Evolutionary conservation across 2,888 invertebrate species (phyloP), one percentile per base, ranked within the genome.

Genomic region (Drosophila macrothrix): DNA sequence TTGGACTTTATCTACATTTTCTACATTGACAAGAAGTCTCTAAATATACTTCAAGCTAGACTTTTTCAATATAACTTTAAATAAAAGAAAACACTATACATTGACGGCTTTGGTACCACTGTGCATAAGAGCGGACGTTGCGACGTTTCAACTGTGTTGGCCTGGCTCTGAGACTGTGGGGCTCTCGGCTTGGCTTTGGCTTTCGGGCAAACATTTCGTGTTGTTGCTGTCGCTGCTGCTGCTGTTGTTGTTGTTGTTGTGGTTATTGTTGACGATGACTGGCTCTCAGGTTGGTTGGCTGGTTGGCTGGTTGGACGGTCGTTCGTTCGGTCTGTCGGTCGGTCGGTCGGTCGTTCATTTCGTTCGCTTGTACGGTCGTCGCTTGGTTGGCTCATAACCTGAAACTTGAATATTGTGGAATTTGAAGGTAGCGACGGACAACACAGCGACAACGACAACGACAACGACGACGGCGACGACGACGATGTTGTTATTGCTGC

Each of bases 361-460:
- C 35, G 76, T 66, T 66, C 69, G 71, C 62, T 76, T 58, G 74
- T 68, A 33, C 71, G 78, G 77, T 65, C 78, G 78, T 65, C 78
- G 78, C 72, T 80, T 74, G 76, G 77, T 85, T 86, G 85, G 90
- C 90, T 87, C 87, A 87, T 87, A 87, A 87, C 87, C 89, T 90
- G 87, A 87, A 87, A 87, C 89, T 87, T 90, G 87, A 86, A 87
- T 84, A 88, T 90, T 88, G 89, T 87, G 87, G 87, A 87, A 87
- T 87, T 87, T 90, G 90, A 87, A 87, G 87, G 87, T 87, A 87
- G 87, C 90, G 73, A 80, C 80, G 80, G 62, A 60, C 76, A 54
- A 65, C 67, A 60, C 70, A 54, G 58, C 67, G 54, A 64, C 73
- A 49, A 50, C 73, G 67, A 49, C 62, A 37, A 33, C 63, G 67